Conservation (phyloP, 1,140 invertebrate species). For the Panulirus ornatus region DNA sequence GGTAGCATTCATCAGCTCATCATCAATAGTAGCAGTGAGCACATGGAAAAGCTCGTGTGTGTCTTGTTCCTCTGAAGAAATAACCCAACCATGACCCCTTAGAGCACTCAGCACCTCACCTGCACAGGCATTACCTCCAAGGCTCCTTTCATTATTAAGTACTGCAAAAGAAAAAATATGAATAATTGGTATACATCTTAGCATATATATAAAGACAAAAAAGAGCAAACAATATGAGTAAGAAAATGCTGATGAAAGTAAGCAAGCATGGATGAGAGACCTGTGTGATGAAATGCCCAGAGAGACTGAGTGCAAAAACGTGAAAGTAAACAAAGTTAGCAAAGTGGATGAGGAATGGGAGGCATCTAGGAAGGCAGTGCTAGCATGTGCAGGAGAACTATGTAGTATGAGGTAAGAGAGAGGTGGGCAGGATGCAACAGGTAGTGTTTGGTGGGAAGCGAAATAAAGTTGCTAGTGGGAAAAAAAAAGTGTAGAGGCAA, state of each 20-base stretch:
- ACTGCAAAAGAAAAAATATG: slow-evolving; percentile 29
- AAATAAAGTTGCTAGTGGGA: too few species aligned
- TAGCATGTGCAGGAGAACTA: too few species aligned
- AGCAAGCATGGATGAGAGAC: too few species aligned
- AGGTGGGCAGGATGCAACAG: not conserved
- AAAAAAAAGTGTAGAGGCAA: too few species aligned
- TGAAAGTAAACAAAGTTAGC: too few species aligned
- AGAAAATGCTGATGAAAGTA: too few species aligned
- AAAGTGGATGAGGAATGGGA: too few species aligned
- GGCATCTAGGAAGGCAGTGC: too few species aligned
- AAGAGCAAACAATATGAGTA: too few species aligned
- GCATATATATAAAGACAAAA: not conserved
- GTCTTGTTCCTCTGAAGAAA: slow-evolving; percentile 93
- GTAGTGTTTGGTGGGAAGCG: not conserved
- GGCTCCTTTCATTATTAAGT: slow-evolving; percentile 51
- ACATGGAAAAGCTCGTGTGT: slow-evolving; percentile 94
- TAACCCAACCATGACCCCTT: slow-evolving; percentile 88
- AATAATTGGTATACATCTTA: not conserved
- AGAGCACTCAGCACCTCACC: slow-evolving; percentile 81
- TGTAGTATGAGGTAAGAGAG: not conserved
- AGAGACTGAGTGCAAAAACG: too few species aligned
- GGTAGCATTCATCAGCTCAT: slow-evolving; percentile 82
- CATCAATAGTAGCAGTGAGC: slow-evolving; percentile 90
- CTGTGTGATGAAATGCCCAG: too few species aligned
- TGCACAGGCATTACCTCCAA: slow-evolving; percentile 57